Evolutionary conservation across 2,797 vertebrate genomes (phyloP).

Genomic region (Mormyrops attenuatus): DNA sequence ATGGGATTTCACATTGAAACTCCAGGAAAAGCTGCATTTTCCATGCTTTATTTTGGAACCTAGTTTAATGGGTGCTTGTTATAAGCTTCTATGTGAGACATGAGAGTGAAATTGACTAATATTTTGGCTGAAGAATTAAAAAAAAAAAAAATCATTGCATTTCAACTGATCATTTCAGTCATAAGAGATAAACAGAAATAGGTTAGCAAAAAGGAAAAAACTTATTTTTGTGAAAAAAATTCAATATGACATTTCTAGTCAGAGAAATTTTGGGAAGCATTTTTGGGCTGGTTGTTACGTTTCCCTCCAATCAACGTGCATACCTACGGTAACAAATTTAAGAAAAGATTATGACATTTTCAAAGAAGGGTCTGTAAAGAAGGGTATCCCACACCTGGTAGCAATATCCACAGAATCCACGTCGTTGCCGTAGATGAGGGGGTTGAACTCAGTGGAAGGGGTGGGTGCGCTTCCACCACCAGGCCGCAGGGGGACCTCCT

Average conservation of each 20-base stretch:
- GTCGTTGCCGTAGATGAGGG: conserved; percentile 96
- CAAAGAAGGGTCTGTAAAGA: neutral
- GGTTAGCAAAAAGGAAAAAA: neutral
- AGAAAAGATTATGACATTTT: neutral
- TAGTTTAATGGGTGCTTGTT: neutral
- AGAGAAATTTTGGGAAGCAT: neutral
- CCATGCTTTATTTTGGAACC: neutral
- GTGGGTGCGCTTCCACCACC: conserved; percentile 85
- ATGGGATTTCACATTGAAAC: neutral
- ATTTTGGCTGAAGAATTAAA: neutral
- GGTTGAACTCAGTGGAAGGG: conserved; percentile 96
- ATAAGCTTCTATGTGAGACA: neutral
- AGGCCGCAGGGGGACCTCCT: conserved; percentile 80
- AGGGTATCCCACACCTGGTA: conserved; percentile 71
- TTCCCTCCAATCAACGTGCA: neutral
- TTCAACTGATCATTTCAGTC: neutral
- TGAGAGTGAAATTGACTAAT: neutral
- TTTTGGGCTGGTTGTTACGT: neutral
- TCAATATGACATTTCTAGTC: neutral
- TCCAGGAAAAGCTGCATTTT: neutral
- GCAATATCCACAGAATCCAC: conserved; percentile 97
- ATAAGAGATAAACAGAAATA: neutral
- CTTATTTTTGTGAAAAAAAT: neutral
- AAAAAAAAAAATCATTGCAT: neutral
- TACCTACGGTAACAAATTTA: neutral